phyloP scores from a whole-genome alignment of 2,888 invertebrate species.

The Rotaria magnacalcarata region DNA sequence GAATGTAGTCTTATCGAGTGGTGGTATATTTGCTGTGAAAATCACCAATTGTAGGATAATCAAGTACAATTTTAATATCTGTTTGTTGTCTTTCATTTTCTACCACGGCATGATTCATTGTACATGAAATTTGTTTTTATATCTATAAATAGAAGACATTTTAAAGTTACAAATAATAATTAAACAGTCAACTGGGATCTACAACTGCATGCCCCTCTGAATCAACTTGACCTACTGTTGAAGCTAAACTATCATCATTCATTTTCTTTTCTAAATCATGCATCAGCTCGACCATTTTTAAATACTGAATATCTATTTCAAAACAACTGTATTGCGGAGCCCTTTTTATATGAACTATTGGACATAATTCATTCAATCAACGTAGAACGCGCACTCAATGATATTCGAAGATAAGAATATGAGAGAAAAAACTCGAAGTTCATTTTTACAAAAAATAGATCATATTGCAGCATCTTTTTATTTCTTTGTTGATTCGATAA shows the following conservation, averaged over 20 bases:
- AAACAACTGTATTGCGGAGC: too few species aligned
- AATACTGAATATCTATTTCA: background rate
- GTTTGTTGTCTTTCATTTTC: background rate
- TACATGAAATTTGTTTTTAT: background rate
- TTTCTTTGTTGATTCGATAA: background rate
- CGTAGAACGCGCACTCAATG: background rate
- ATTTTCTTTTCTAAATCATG: background rate
- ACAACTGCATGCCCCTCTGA: background rate
- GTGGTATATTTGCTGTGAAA: background rate
- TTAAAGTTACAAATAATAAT: background rate
- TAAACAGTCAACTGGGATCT: background rate
- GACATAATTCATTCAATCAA: background rate
- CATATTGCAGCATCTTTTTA: background rate
- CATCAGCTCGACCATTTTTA: background rate
- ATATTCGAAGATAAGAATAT: background rate
- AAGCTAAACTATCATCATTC: background rate
- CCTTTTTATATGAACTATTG: background rate
- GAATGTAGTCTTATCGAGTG: background rate
- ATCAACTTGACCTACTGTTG: background rate
- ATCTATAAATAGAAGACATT: background rate
- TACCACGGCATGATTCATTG: background rate
- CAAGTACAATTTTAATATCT: background rate
- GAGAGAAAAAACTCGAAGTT: background rate
- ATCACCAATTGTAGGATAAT: background rate
- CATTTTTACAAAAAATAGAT: background rate